Evolutionary conservation across 2,113 vertebrate species (phyloP).

Genomic region (Sciurus niger): DNA sequence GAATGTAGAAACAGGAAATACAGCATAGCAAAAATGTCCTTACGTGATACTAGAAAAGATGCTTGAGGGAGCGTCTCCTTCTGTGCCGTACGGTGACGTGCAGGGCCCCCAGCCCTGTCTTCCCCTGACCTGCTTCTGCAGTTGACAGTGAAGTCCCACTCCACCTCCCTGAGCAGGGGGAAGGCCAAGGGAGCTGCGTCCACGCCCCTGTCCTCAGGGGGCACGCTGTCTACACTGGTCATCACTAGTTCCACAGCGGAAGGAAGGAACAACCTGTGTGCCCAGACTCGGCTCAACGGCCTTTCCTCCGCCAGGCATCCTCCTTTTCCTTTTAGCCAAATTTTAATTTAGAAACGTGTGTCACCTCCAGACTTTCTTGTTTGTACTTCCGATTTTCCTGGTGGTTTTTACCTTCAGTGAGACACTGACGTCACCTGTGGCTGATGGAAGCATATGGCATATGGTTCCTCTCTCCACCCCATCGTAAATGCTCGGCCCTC

Average conservation of each 20-base stretch:
- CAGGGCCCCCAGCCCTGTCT: neutral
- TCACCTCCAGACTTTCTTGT: neutral
- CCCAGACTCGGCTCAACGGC: neutral
- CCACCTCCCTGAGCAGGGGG: neutral
- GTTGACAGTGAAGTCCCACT: neutral
- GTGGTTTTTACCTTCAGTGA: neutral
- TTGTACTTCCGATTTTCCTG: neutral
- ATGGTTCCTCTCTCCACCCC: accelerated
- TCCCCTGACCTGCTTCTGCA: too few species aligned
- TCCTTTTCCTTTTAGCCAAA: neutral
- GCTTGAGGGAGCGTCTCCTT: neutral
- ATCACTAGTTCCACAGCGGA: neutral
- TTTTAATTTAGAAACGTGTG: neutral
- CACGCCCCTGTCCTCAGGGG: too few species aligned
- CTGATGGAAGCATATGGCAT: too few species aligned
- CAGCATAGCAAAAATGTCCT: neutral
- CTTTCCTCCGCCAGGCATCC: neutral
- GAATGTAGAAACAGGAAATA: neutral
- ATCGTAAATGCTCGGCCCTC: neutral
- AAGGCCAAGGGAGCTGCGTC: neutral
- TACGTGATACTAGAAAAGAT: accelerated
- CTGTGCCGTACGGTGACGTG: accelerated
- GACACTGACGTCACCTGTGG: neutral
- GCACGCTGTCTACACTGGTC: accelerated
- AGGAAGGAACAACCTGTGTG: accelerated